Percentiles rank a stretch among this genome's conserved stretches.
Evolutionary conservation across 2,888 invertebrate species (phyloP).

Genomic region (Drosophila cognata): DNA sequence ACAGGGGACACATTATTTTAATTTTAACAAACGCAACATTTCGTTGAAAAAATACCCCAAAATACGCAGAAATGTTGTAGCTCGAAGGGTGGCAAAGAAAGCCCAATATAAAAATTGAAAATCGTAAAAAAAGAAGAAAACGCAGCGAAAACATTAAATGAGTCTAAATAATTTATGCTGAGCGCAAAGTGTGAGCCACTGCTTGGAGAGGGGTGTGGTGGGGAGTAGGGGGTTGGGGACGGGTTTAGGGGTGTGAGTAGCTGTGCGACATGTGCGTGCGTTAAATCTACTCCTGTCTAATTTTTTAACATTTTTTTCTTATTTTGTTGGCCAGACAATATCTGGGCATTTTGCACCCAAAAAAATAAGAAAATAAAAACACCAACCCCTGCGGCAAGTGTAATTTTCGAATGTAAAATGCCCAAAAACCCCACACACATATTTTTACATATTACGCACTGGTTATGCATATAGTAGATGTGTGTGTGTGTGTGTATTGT

Average conservation of each 20-base stretch:
- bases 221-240: background rate
- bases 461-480: slow-evolving; percentile 18
- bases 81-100: slow-evolving; percentile 68
- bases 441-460: slow-evolving; percentile 59
- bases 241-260: slow-evolving; percentile 12
- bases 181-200: slow-evolving; percentile 48
- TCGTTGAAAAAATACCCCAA: slow-evolving; percentile 61
- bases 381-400: slow-evolving; percentile 74
- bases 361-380: slow-evolving; percentile 31
- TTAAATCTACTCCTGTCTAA: slow-evolving; percentile 67
- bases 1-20: slow-evolving; percentile 84
- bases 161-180: slow-evolving; percentile 78
- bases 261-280: slow-evolving; percentile 71
- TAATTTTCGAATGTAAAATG: slow-evolving; percentile 54
- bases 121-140: slow-evolving; percentile 60
- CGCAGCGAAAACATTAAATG: slow-evolving; percentile 68
- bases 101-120: slow-evolving; percentile 64
- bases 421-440: slow-evolving; percentile 30
- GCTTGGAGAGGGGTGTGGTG: slow-evolving; percentile 10
- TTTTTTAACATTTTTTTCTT: slow-evolving; percentile 63
- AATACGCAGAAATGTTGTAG: slow-evolving; percentile 37
- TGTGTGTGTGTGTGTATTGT: slow-evolving; percentile 18
- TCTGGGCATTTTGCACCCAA: slow-evolving; percentile 54
- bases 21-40: slow-evolving; percentile 67
- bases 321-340: slow-evolving; percentile 52